These are phyloP conservation scores for Microtus montanus DNA, from an alignment of 2,113 vertebrate species.

Conservation along the genomic window DNA sequence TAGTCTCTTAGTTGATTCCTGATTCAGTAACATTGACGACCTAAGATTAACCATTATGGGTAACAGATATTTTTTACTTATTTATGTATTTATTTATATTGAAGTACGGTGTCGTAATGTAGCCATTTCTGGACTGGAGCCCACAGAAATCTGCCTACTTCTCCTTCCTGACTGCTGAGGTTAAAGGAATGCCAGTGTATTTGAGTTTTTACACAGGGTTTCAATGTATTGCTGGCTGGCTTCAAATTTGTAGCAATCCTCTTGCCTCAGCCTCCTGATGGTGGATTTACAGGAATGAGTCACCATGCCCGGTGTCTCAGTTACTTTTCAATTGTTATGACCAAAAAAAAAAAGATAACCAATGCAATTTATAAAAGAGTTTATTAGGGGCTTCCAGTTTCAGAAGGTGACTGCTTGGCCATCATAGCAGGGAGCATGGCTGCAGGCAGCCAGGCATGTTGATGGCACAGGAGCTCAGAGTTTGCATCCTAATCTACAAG, in stretches of 20 bases:
- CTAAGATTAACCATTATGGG: background rate
- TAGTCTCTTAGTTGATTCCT: background rate
- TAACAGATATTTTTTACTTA: background rate
- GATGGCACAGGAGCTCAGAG: background rate
- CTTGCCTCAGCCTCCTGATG: background rate
- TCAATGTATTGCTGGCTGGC: background rate
- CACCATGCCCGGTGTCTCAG: background rate
- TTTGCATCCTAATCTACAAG: background rate
- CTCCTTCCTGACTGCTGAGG: background rate
- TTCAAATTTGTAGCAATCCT: background rate
- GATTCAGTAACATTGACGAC: background rate
- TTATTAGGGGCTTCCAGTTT: background rate
- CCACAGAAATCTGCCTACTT: background rate
- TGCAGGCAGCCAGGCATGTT: background rate
- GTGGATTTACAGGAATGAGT: background rate
- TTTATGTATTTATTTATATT: background rate
- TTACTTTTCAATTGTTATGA: background rate
- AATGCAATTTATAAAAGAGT: background rate
- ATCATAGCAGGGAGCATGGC: background rate
- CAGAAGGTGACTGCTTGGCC: background rate
- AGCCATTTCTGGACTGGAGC: background rate
- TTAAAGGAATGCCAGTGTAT: background rate
- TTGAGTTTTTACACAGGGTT: background rate
- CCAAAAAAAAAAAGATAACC: background rate
- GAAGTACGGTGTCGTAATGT: background rate